phyloP scores from a whole-genome alignment of 2,888 invertebrate genomes.

The Gymnosoma rotundatum region DNA sequence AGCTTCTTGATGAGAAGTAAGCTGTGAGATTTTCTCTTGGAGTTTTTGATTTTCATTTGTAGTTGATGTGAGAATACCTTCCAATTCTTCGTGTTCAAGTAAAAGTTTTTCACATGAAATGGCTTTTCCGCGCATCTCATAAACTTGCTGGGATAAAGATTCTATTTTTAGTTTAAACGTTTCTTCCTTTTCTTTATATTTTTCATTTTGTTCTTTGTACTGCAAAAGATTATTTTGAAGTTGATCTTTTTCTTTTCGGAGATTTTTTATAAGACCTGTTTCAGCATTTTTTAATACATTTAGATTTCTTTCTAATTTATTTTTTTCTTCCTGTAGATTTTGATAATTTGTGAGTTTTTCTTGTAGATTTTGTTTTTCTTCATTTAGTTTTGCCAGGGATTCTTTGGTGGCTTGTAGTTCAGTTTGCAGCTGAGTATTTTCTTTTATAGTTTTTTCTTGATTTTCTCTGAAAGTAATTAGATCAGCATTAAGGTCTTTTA shows the following conservation, averaged over 20 bases:
- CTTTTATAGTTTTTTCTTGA: conserved; percentile 1
- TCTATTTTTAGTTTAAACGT: conserved; percentile 64
- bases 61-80: conserved; percentile 10
- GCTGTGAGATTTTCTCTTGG: conserved; percentile 34
- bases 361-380: conserved; percentile 42
- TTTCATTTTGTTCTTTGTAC: conserved; percentile 58
- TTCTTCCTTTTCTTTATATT: conserved; percentile 63
- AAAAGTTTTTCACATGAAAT: conserved; percentile 53
- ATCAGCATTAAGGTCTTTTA: neutral
- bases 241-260: conserved; percentile 47
- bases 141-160: conserved; percentile 54
- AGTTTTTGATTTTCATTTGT: conserved; percentile 53
- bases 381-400: conserved; percentile 12
- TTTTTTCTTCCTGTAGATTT: conserved; percentile 51
- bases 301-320: conserved; percentile 35
- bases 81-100: conserved; percentile 56
- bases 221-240: conserved; percentile 53
- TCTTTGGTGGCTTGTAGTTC: conserved; percentile 30
- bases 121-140: conserved; percentile 50
- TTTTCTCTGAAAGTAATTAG: neutral
- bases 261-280: neutral
- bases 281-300: conserved; percentile 27
- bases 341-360: conserved; percentile 33
- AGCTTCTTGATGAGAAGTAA: conserved; percentile 15
- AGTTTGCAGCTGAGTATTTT: conserved; percentile 11